Base-by-base conservation (phyloP, 2,797 vertebrate genomes). In the Leuciscus waleckii region DNA sequence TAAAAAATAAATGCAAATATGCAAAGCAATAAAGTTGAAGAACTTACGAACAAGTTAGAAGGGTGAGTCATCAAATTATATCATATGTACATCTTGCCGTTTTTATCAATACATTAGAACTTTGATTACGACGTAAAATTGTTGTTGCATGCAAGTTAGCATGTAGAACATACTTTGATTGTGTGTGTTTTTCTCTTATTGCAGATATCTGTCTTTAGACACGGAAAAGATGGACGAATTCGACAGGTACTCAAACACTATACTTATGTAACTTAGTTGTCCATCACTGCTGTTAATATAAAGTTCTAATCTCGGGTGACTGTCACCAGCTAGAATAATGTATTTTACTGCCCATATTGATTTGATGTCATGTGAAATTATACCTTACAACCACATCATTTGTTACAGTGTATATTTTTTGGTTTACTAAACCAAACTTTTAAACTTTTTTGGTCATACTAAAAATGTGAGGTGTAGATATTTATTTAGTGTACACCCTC, bases 161-260 rank as follows among this genome's bases (percentile, higher is more conserved):
- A 23, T 56, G 56, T 23, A 10, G 13, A 61, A 43, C 9, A 41
- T 26, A 26, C 2, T 17, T 85, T 84, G 39, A 71, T 41, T 21
- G 16, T 82, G 10, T n/a, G 32, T 8, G 49, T 32, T 1, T 74
- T 56, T 32, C 7, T 54, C 16, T 58, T 71, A 21, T 75, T 76
- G 51, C 61, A 89, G 88, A 16, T 67, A n/a, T 46, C 79, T 87
- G 54, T 83, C 83, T 46, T 29, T 87, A 63, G 70, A 79, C 29
- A 77, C 76, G 4, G 83, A 70, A 21, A 84, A 63, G 35, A 79
- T 83, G 80, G 86, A 85, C 26, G 83, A 68, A 29, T 83, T 49
- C 65, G 67, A 80, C 32, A 85, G 88, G 88, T 89, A 73, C 17
- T 69, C 10, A 61, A 71, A 39, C 3, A 29, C 21, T 46, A 5